phyloP scores from a whole-genome alignment of 1,140 invertebrate genomes.

The Drosophila gunungcola region DNA sequence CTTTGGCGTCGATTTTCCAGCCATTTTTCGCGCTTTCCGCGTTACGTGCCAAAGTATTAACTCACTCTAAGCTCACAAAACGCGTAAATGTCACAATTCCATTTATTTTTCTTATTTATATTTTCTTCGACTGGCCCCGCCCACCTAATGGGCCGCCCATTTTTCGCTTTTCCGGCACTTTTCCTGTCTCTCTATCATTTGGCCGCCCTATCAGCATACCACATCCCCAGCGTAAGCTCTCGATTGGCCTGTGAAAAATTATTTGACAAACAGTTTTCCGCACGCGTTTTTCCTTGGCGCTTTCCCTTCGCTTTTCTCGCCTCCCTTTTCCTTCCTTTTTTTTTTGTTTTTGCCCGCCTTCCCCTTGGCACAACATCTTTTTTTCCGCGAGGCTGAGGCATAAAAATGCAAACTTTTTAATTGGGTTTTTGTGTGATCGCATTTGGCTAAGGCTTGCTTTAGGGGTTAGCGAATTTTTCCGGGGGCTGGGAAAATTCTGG shows the following conservation, averaged over 20 bases:
- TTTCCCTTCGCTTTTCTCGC: neutral
- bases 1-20: conserved; percentile 9
- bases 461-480: conserved; percentile 22
- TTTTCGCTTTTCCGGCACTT: conserved; percentile 37
- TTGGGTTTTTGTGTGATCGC: conserved; percentile 79
- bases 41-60: conserved; percentile 78
- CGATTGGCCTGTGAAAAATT: conserved; percentile 68
- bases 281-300: conserved; percentile 49
- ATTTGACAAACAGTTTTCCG: conserved; percentile 83
- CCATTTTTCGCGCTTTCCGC: conserved; percentile 10
- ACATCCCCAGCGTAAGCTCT: conserved; percentile 33
- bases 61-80: conserved; percentile 78
- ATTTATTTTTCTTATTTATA: conserved; percentile 79
- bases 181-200: conserved; percentile 41
- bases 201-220: conserved; percentile 36
- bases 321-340: neutral
- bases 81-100: conserved; percentile 82
- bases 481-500: neutral
- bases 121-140: conserved; percentile 68
- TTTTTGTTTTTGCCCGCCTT: too few species aligned
- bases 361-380: conserved; percentile 29
- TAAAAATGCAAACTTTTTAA: conserved; percentile 83
- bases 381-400: conserved; percentile 43
- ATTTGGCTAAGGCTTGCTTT: conserved; percentile 46
- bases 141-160: conserved; percentile 29